Conservation (phyloP, 2,888 invertebrate species). For the Drosophila hamatofila region DNA sequence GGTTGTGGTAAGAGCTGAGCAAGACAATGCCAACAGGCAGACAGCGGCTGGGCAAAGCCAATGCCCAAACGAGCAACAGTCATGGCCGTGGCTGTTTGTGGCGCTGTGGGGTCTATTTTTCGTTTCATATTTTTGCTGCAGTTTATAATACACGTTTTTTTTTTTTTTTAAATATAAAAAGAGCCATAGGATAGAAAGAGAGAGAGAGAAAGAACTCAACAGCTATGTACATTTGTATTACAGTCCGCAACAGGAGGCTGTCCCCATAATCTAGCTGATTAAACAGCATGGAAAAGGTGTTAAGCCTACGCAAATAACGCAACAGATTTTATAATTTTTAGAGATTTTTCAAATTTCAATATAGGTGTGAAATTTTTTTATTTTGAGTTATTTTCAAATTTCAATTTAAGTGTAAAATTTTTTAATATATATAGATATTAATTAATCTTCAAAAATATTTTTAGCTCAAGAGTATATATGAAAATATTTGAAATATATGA, state of each 20-base stretch:
- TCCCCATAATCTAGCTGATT: not conserved
- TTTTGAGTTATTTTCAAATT: too few species aligned
- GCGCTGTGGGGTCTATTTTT: slow-evolving; percentile 14
- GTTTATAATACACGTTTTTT: slow-evolving; percentile 44
- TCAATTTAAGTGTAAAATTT: too few species aligned
- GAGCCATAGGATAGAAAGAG: not conserved
- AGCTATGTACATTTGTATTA: not conserved
- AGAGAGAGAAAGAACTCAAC: not conserved
- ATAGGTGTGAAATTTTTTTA: too few species aligned
- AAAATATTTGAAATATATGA: too few species aligned
- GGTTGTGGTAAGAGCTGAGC: slow-evolving; percentile 7
- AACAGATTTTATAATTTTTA: too few species aligned
- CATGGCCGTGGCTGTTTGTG: slow-evolving; percentile 24
- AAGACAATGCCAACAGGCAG: slow-evolving; percentile 62
- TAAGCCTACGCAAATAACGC: not conserved
- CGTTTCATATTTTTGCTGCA: slow-evolving; percentile 36
- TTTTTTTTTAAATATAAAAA: not conserved
- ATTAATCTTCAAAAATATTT: too few species aligned
- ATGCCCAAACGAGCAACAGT: slow-evolving; percentile 25
- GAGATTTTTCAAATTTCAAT: too few species aligned
- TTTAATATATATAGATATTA: too few species aligned
- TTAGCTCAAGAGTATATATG: too few species aligned
- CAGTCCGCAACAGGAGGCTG: not conserved
- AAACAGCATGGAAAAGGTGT: not conserved
- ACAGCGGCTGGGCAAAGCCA: slow-evolving; percentile 32